These are phyloP conservation scores for Montipora efflorescens DNA, from an alignment of 64 coral and sea anemone species.

Conservation along the genomic window DNA sequence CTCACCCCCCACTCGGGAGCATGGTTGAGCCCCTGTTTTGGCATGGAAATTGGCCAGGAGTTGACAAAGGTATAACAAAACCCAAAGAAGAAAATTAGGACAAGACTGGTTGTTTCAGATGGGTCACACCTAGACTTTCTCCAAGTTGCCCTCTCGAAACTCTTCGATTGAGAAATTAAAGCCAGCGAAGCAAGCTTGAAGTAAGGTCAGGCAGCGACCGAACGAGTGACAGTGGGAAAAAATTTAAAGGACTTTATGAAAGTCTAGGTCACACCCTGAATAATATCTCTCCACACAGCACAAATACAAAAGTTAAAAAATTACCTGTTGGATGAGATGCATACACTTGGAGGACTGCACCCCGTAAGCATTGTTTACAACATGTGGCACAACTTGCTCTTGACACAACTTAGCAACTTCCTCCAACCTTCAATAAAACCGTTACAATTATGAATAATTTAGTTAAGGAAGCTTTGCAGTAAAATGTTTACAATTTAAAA, in stretches of 20 bases:
- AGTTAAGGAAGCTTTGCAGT: not conserved
- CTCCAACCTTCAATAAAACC: slow-evolving; percentile 68
- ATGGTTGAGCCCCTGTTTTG: too few relatives aligned
- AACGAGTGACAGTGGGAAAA: too few relatives aligned
- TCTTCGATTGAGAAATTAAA: too few relatives aligned
- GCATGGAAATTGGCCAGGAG: too few relatives aligned
- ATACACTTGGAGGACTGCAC: slow-evolving; percentile 95
- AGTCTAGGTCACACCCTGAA: too few relatives aligned
- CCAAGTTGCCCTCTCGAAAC: too few relatives aligned
- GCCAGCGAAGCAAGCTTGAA: too few relatives aligned
- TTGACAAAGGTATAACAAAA: not conserved
- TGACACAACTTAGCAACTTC: slow-evolving; percentile 96
- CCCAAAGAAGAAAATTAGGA: not conserved
- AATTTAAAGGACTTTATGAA: too few relatives aligned
- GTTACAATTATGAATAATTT: not conserved
- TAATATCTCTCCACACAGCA: too few relatives aligned
- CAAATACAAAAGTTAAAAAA: not conserved
- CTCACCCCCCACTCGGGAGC: too few relatives aligned
- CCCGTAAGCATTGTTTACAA: slow-evolving; percentile 98
- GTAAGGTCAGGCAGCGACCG: too few relatives aligned
- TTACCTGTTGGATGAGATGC: slow-evolving; percentile 97
- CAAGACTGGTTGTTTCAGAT: not conserved
- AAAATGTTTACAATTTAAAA: too few relatives aligned
- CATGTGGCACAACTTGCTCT: slow-evolving; percentile 85
- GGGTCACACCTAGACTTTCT: not conserved